A percentile compares a stretch with the other conserved stretches of the same genome.
Conservation (phyloP, 1,140 invertebrate genomes). For the Drosophila ficusphila region DNA sequence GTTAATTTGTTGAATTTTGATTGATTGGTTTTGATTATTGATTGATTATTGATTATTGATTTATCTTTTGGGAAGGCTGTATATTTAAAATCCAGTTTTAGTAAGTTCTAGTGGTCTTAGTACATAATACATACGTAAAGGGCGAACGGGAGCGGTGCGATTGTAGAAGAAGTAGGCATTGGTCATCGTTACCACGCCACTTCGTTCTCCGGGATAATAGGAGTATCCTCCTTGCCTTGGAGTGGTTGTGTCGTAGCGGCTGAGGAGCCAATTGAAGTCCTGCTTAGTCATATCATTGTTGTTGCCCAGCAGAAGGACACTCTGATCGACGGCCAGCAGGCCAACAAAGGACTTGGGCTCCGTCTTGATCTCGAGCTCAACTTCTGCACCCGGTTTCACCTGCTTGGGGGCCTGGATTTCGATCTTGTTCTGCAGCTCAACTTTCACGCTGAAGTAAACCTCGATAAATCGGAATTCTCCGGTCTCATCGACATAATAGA, state of each 20-base stretch:
- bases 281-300: conserved; percentile 67
- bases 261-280: conserved; percentile 80
- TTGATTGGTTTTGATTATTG: too few relatives aligned
- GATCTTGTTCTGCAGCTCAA: conserved; percentile 89
- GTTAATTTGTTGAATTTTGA: too few relatives aligned
- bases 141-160: conserved; percentile 45
- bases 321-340: conserved; percentile 93
- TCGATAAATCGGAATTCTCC: conserved; percentile 93
- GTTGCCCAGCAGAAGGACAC: conserved; percentile 88
- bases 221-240: conserved; percentile 79
- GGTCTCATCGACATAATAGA: conserved; percentile 88
- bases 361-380: conserved; percentile 90
- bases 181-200: conserved; percentile 75
- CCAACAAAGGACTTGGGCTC: conserved; percentile 94
- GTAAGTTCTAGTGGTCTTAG: too few relatives aligned
- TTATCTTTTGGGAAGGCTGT: too few relatives aligned
- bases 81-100: too few relatives aligned
- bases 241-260: conserved; percentile 62
- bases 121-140: conserved; percentile 31
- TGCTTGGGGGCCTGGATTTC: conserved; percentile 77
- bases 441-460: conserved; percentile 90
- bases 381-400: conserved; percentile 89
- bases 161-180: conserved; percentile 78
- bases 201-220: conserved; percentile 68
- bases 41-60: too few relatives aligned